phyloP scores from a whole-genome alignment of 2,797 vertebrate species.

The Acipenser ruthenus region DNA sequence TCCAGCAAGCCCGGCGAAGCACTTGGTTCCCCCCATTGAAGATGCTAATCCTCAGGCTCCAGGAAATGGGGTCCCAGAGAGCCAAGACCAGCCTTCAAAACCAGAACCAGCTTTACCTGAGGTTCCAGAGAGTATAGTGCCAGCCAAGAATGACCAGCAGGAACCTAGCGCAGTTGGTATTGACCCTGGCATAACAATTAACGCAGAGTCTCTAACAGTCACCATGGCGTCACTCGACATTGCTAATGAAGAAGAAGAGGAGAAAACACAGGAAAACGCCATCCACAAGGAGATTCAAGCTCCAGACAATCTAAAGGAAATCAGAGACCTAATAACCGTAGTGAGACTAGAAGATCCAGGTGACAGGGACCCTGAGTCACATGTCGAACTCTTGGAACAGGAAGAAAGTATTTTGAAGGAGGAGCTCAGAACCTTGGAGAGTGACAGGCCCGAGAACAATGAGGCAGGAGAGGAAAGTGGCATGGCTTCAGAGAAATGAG shows the following conservation, averaged over 20 bases:
- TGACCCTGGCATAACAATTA: conserved; percentile 3
- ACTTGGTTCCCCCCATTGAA: not conserved
- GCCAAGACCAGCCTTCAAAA: not conserved
- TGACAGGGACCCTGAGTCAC: conserved; percentile 28
- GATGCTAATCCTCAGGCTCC: not conserved
- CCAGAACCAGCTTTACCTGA: conserved; percentile 2
- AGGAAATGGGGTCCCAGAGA: conserved; percentile 20
- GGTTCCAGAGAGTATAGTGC: not conserved
- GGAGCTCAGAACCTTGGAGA: not conserved
- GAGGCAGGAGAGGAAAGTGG: not conserved
- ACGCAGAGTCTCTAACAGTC: conserved; percentile 7
- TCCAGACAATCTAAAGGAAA: conserved; percentile 47
- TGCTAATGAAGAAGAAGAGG: not conserved
- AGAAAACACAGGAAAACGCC: conserved; percentile 14
- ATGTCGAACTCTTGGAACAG: conserved; percentile 19
- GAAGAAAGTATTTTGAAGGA: not conserved
- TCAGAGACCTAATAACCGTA: conserved; percentile 52
- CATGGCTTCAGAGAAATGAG: not conserved
- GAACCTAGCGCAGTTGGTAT: not conserved
- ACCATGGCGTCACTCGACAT: not conserved
- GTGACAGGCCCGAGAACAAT: not conserved
- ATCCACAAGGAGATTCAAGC: not conserved
- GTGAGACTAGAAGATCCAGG: conserved; percentile 46
- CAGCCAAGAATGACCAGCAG: not conserved
- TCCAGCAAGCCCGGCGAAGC: conserved; percentile 57